These are phyloP conservation scores for Orthosia gothica DNA, from an alignment of 2,888 invertebrate genomes.

Conservation along the genomic window DNA sequence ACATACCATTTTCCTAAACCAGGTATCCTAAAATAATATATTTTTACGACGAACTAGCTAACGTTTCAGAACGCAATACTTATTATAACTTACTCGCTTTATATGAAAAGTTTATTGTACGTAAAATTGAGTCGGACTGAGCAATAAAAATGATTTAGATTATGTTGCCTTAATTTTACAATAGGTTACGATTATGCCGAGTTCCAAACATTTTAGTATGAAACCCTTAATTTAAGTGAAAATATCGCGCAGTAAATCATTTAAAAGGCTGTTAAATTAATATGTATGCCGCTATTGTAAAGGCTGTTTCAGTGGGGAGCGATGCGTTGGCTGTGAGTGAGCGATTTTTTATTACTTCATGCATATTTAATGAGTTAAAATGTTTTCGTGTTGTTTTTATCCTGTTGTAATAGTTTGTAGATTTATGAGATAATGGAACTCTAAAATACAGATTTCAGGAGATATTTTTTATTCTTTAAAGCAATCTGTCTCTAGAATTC, in stretches of 20 bases:
- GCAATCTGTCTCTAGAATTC: too few relatives aligned
- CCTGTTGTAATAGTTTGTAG: not conserved
- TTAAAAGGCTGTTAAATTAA: conserved; percentile 78
- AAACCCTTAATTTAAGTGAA: conserved; percentile 74
- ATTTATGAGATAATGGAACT: conserved; percentile 23
- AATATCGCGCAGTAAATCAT: conserved; percentile 78
- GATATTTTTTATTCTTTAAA: too few relatives aligned
- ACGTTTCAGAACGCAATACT: conserved; percentile 49
- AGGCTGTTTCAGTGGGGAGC: conserved; percentile 54
- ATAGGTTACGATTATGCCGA: conserved; percentile 68
- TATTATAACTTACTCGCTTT: conserved; percentile 54
- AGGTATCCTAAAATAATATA: conserved; percentile 62
- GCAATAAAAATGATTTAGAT: conserved; percentile 71
- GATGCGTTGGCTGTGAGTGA: conserved; percentile 50
- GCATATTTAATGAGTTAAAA: conserved; percentile 52
- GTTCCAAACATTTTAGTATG: conserved; percentile 62
- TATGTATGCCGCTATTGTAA: conserved; percentile 75
- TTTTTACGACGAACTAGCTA: conserved; percentile 58
- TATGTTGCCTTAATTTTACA: conserved; percentile 71
- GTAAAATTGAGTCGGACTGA: conserved; percentile 67
- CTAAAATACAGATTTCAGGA: not conserved
- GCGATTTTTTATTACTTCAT: conserved; percentile 51
- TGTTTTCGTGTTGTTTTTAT: conserved; percentile 39
- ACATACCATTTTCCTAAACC: conserved; percentile 43
- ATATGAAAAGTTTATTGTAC: conserved; percentile 66